Evolutionary conservation across 2,113 vertebrate species (phyloP).

Genomic region (Pholis gunnellus): DNA sequence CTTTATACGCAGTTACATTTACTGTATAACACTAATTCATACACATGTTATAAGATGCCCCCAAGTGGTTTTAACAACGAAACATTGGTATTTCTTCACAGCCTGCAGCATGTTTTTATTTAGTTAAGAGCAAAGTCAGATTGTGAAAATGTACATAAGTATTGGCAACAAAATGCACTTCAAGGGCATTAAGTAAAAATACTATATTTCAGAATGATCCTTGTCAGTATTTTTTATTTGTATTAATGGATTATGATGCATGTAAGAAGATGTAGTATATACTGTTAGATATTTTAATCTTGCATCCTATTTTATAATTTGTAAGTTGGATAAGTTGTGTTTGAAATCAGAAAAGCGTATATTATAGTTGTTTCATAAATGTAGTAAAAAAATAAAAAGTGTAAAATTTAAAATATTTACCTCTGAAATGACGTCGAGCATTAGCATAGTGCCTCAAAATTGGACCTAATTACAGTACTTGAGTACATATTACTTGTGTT

Average conservation of each 20-base stretch:
- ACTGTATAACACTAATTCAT: background rate
- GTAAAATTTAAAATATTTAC: background rate
- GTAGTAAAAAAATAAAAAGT: background rate
- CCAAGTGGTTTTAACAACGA: background rate
- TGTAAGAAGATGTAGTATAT: background rate
- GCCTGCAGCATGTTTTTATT: background rate
- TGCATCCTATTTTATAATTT: background rate
- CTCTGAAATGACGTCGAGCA: too few species aligned
- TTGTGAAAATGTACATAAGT: background rate
- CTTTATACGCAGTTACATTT: background rate
- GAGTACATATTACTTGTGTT: constrained; percentile 5
- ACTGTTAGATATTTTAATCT: background rate
- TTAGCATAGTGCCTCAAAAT: background rate
- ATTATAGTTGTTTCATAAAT: background rate
- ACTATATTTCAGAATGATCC: background rate
- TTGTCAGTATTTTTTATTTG: background rate
- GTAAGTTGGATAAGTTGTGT: background rate
- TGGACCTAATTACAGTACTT: background rate
- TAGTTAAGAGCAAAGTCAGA: background rate
- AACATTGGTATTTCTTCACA: background rate
- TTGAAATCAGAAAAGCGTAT: background rate
- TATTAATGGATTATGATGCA: background rate
- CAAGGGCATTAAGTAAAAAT: background rate
- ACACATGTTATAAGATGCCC: background rate
- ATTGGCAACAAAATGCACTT: background rate